Conservation (phyloP, 1,140 invertebrate species). For the Pararge aegeria region DNA sequence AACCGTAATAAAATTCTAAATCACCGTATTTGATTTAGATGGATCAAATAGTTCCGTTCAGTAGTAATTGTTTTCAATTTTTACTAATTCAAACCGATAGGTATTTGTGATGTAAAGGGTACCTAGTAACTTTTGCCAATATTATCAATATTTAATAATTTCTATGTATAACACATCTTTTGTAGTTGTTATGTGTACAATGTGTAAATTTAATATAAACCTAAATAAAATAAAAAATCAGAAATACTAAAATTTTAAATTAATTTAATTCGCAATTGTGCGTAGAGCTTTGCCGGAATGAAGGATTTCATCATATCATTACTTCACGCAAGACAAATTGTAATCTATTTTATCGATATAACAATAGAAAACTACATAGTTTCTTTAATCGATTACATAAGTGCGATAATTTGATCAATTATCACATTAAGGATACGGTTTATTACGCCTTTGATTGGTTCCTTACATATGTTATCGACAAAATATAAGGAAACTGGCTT, state of each 20-base stretch:
- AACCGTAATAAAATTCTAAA: neutral
- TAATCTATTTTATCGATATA: slow-evolving; percentile 3
- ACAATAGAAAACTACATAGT: slow-evolving; percentile 20
- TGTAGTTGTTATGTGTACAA: too few relatives aligned
- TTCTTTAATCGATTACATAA: slow-evolving; percentile 12
- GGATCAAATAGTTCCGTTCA: too few relatives aligned
- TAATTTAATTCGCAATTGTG: too few relatives aligned
- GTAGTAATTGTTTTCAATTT: too few relatives aligned
- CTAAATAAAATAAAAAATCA: too few relatives aligned
- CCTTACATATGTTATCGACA: slow-evolving; percentile 15
- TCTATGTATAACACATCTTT: too few relatives aligned
- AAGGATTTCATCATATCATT: slow-evolving; percentile 4
- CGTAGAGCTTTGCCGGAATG: neutral
- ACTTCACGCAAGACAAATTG: slow-evolving; percentile 9
- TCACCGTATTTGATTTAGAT: neutral
- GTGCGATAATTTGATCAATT: slow-evolving; percentile 14
- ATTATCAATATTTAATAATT: too few relatives aligned
- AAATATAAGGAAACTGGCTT: slow-evolving; percentile 20
- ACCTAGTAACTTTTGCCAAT: too few relatives aligned
- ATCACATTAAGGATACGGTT: slow-evolving; percentile 17
- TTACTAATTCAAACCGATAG: too few relatives aligned
- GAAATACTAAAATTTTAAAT: too few relatives aligned
- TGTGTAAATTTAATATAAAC: too few relatives aligned
- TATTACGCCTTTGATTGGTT: slow-evolving; percentile 16
- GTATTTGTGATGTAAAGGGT: too few relatives aligned